phyloP scores from a whole-genome alignment of 2,888 invertebrate genomes.

The Tricholauxania praeusta region DNA sequence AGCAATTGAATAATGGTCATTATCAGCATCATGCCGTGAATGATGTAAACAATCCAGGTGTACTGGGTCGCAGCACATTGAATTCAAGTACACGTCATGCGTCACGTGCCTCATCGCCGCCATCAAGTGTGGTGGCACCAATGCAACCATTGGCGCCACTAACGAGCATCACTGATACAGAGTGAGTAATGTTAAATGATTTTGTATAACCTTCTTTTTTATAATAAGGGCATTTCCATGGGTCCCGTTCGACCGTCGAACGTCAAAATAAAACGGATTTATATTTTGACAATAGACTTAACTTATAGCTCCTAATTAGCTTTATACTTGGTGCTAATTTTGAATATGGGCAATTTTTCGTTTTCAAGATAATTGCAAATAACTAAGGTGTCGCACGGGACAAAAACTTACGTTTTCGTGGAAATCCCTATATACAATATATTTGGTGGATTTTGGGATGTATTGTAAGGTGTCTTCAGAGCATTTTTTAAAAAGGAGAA shows the following conservation, averaged over 20 bases:
- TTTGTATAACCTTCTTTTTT: background rate
- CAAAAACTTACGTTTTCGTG: too few species aligned
- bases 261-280: too few species aligned
- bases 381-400: too few species aligned
- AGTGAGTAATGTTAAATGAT: conserved; percentile 69
- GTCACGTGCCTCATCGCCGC: conserved; percentile 64
- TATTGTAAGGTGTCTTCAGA: background rate
- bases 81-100: conserved; percentile 62
- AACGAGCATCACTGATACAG: conserved; percentile 75
- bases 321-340: too few species aligned
- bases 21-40: conserved; percentile 60
- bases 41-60: conserved; percentile 71
- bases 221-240: too few species aligned
- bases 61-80: conserved; percentile 62
- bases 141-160: conserved; percentile 73
- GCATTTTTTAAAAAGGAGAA: background rate
- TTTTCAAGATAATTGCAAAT: too few species aligned
- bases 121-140: conserved; percentile 70
- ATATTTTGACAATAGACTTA: too few species aligned
- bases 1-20: conserved; percentile 51
- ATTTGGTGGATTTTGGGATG: background rate
- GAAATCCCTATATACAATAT: too few species aligned
- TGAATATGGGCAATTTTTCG: too few species aligned
- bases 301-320: too few species aligned
- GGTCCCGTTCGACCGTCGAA: too few species aligned